phyloP scores from a whole-genome alignment of 1,140 invertebrate genomes.

The Ceratina japonica region DNA sequence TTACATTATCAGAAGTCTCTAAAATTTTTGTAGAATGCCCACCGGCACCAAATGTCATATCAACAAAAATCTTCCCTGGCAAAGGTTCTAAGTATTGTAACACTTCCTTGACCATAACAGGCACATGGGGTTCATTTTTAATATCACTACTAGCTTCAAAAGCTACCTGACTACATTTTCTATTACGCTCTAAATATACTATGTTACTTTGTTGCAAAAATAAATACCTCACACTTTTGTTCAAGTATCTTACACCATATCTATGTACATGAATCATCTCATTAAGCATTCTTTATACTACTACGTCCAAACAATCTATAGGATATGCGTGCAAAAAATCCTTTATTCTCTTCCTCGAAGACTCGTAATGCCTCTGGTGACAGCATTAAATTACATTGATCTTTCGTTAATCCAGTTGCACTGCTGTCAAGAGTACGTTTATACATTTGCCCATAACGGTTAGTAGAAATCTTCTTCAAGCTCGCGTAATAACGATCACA shows the following conservation, averaged over 20 bases:
- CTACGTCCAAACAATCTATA: neutral
- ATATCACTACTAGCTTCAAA: neutral
- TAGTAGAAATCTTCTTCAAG: constrained; percentile 85
- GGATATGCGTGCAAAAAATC: constrained; percentile 3
- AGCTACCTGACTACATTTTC: constrained; percentile 23
- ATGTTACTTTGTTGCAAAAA: neutral
- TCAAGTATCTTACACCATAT: neutral
- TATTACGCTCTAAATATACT: neutral
- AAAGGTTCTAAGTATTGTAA: constrained; percentile 84
- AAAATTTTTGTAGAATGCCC: constrained; percentile 89
- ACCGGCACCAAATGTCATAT: constrained; percentile 97
- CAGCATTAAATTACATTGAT: constrained; percentile 86
- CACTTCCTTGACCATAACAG: constrained; percentile 87
- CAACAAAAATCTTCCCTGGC: constrained; percentile 84
- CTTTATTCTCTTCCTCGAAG: constrained; percentile 81
- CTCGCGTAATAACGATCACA: constrained; percentile 85
- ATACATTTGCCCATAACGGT: constrained; percentile 85
- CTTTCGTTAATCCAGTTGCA: constrained; percentile 84
- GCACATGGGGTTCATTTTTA: constrained; percentile 79
- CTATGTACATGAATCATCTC: neutral
- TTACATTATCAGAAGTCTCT: constrained; percentile 79
- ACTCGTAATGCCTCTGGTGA: constrained; percentile 85
- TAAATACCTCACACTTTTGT: neutral
- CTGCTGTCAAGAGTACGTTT: constrained; percentile 80
- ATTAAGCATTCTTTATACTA: neutral